Base-by-base conservation (phyloP, 2,797 vertebrate genomes). In the Onychomys leucogaster region DNA sequence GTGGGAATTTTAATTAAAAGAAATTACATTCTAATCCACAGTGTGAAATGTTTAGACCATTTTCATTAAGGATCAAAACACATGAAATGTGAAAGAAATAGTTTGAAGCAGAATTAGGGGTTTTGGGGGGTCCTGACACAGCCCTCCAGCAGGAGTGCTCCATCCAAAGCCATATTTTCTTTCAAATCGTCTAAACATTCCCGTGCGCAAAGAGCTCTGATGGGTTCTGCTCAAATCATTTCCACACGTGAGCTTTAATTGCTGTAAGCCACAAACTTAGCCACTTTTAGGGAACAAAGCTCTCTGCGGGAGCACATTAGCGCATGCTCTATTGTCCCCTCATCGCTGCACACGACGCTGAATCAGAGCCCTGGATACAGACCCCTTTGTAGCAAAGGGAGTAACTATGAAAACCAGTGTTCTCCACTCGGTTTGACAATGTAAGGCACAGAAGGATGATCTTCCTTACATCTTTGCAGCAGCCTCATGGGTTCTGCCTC, bases 321-420 rank as follows among this genome's bases (percentile, higher is more conserved):
- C 63, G 84, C 49, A 46, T 55, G 13, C 55, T 29, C 55, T 43
- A 43, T 63, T 80, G n/a, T 27, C 43, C 27, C 92, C 55, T 89
- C 55, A 73, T 82, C 73, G 69, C n/a, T 73, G n/a, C 37, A 4
- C 14, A 12, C n/a, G 19, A 23, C 46, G 43, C 14, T 91, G 84
- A 52, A 55, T 87, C 32, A 59, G 10, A n/a, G 69, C 52, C 27
- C 14, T 27, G 37, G 29, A 6, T 55, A 16, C 73, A 6, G 46
- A 23, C 83, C 61, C 59, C 55, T 71, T 57, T 90, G 82, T 34
- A 95, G 85, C 49, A 85, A 81, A 67, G 46, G 65, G 80, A 92
- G 57, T 57, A 71, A 65, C 88, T 59, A 55, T 55, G 34, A 75
- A 91, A 90, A 37, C 37, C 65, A 16, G 2, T 37, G 14, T 92